phyloP scores from a whole-genome alignment of 2,888 invertebrate genomes.

The Idaea aversata region DNA sequence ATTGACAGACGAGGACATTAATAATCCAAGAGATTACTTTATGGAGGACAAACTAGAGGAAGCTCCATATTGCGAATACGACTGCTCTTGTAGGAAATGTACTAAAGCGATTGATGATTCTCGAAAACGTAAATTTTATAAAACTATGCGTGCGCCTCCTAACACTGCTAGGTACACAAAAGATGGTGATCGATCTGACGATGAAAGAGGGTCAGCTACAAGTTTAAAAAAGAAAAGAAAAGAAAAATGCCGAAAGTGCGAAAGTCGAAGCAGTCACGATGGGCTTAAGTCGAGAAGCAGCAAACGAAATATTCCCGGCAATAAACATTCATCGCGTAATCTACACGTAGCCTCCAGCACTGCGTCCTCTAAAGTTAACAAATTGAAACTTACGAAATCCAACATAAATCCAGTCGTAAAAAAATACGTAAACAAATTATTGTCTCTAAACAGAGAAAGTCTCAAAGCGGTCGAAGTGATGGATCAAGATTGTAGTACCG shows the following conservation, averaged over 20 bases:
- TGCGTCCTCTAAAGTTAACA: constrained; percentile 27
- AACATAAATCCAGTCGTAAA: constrained; percentile 58
- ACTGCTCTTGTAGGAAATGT: constrained; percentile 46
- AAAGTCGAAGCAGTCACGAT: constrained; percentile 15
- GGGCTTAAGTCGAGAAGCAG: constrained; percentile 29
- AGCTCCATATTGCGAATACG: constrained; percentile 29
- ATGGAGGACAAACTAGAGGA: constrained; percentile 27
- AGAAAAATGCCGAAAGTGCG: constrained; percentile 34
- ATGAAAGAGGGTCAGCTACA: constrained; percentile 16
- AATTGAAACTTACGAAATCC: constrained; percentile 24
- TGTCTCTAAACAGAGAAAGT: constrained; percentile 61
- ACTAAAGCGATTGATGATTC: constrained; percentile 22
- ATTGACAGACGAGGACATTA: constrained; percentile 38
- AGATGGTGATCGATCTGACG: constrained; percentile 15
- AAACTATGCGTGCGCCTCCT: constrained; percentile 43
- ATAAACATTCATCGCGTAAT: constrained; percentile 30
- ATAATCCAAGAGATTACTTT: constrained; percentile 31
- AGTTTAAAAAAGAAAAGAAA: constrained; percentile 20
- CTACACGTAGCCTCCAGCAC: constrained; percentile 18
- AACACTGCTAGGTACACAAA: constrained; percentile 43
- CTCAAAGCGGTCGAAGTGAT: constrained; percentile 64
- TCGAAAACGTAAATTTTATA: constrained; percentile 23
- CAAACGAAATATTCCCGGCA: constrained; percentile 25
- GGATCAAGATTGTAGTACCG: constrained; percentile 69
- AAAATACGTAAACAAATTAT: constrained; percentile 62